Percentiles rank a stretch among this genome's conserved stretches.
Evolutionary conservation across 2,888 invertebrate genomes (phyloP).

Genomic region (Agrotis ipsilon): DNA sequence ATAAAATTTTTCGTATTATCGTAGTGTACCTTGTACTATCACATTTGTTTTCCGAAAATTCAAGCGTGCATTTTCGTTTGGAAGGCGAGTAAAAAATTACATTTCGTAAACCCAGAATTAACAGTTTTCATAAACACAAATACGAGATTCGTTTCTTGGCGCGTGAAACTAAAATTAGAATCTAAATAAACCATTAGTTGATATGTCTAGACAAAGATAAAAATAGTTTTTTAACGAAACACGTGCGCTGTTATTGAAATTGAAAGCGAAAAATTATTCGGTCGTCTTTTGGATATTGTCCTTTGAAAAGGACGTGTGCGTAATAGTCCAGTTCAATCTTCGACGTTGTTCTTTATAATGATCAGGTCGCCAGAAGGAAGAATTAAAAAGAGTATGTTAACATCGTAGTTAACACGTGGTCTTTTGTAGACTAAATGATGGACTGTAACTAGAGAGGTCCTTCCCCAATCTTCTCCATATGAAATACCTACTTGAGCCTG

Average conservation of each 20-base stretch:
- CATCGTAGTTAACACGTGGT: neutral
- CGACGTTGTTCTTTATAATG: neutral
- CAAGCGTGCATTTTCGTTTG: neutral
- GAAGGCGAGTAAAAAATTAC: neutral
- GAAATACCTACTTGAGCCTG: too few relatives aligned
- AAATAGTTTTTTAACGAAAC: conserved; percentile 9
- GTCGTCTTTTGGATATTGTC: neutral
- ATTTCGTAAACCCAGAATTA: neutral
- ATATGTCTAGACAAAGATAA: conserved; percentile 32
- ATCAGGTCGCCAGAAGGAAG: neutral
- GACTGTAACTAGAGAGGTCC: too few relatives aligned
- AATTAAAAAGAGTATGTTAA: neutral
- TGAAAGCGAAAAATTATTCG: neutral
- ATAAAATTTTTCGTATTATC: too few relatives aligned
- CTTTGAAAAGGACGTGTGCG: neutral
- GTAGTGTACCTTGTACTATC: too few relatives aligned
- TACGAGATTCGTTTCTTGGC: neutral
- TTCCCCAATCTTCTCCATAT: too few relatives aligned
- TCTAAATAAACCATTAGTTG: conserved; percentile 26
- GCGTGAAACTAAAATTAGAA: conserved; percentile 32
- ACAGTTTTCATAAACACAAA: conserved; percentile 14
- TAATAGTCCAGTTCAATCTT: neutral
- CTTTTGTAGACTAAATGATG: too few relatives aligned
- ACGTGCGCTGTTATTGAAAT: neutral
- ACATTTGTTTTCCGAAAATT: too few relatives aligned